Conservation (phyloP, 2,888 invertebrate genomes). For the Pyrgus malvae region DNA sequence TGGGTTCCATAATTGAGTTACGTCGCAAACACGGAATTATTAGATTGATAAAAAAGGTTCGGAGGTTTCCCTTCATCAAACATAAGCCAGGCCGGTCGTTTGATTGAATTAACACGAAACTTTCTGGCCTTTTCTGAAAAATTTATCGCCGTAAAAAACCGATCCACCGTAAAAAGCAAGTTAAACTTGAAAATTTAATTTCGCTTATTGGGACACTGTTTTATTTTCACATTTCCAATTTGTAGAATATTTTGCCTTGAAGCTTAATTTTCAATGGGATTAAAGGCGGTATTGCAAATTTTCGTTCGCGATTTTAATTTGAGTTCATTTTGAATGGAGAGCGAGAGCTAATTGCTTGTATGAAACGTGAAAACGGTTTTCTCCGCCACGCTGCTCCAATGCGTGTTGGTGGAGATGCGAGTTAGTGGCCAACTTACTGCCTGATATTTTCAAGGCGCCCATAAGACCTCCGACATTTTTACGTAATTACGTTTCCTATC, state of each 20-base stretch:
- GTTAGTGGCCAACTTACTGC: no score
- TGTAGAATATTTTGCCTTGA: conserved; percentile 33
- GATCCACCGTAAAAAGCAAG: conserved; percentile 56
- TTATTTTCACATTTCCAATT: conserved; percentile 52
- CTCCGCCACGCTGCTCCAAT: no score
- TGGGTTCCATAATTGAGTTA: conserved; percentile 21
- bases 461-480: no score
- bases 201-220: conserved; percentile 53
- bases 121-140: conserved; percentile 62
- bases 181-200: conserved; percentile 61
- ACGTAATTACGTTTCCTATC: no score
- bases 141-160: conserved; percentile 67
- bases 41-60: conserved; percentile 47
- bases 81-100: conserved; percentile 61
- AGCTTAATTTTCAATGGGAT: conserved; percentile 26
- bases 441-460: no score
- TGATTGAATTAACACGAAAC: conserved; percentile 79
- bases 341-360: not conserved
- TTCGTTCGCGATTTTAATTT: conserved; percentile 3
- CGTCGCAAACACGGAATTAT: conserved; percentile 14
- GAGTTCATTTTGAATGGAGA: not conserved
- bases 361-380: not conserved
- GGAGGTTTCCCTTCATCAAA: conserved; percentile 63
- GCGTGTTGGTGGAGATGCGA: no score
- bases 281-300: conserved; percentile 9